Percentiles rank a stretch among this genome's conserved stretches.
These are phyloP conservation scores for Brachyrhaphis roseni DNA, from an alignment of 2,797 vertebrate genomes.

Conservation along the genomic window DNA sequence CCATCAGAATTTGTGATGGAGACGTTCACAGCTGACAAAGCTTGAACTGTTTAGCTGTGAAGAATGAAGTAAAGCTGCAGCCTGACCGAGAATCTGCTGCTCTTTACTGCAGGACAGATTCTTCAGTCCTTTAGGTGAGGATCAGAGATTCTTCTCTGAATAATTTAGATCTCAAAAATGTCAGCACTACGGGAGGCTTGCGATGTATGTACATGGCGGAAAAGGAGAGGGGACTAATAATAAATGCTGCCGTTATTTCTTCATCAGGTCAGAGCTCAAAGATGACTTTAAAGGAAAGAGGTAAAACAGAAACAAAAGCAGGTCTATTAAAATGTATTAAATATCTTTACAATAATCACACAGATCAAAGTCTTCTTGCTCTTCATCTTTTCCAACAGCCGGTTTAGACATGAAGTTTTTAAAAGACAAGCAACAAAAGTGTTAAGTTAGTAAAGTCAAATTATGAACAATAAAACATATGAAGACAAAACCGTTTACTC, in stretches of 20 bases:
- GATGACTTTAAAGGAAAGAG: background rate
- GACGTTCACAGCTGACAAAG: background rate
- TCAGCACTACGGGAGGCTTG: background rate
- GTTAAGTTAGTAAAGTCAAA: conserved; percentile 49
- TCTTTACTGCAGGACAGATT: background rate
- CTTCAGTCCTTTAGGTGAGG: background rate
- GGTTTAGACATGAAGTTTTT: conserved; percentile 35
- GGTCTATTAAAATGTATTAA: conserved; percentile 57
- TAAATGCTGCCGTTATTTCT: background rate
- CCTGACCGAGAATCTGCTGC: background rate
- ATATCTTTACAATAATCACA: conserved; percentile 57
- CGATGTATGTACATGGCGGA: background rate
- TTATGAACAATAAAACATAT: conserved; percentile 35
- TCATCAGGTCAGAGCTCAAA: background rate
- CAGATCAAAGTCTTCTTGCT: conserved; percentile 27
- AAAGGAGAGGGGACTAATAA: background rate
- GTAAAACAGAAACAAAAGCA: background rate
- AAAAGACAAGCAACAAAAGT: conserved; percentile 22
- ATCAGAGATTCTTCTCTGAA: conserved; percentile 4
- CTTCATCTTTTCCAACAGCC: conserved; percentile 40
- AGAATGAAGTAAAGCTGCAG: background rate
- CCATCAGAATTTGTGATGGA: background rate
- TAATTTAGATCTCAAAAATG: background rate
- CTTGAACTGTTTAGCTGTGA: too few relatives aligned
- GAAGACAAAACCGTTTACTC: background rate